Conservation (phyloP, 2,888 invertebrate genomes). For the Meandrusa payeni region DNA sequence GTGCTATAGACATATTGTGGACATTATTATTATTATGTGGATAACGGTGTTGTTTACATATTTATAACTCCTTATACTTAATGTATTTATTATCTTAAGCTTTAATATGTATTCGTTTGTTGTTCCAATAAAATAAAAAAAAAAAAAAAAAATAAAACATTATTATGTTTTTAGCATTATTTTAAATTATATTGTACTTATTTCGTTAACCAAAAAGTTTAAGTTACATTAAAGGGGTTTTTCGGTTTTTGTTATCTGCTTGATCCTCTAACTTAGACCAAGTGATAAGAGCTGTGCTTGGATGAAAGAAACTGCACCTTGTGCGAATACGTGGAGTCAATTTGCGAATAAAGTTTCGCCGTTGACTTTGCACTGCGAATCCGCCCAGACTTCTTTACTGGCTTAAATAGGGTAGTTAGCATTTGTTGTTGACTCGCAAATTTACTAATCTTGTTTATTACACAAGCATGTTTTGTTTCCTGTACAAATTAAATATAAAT, state of each 20-base stretch:
- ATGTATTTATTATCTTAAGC: no score
- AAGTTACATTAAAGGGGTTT: no score
- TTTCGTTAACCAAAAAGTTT: no score
- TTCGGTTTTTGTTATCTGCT: constrained; percentile 27
- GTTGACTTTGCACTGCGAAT: constrained; percentile 52
- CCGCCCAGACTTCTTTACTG: constrained; percentile 45
- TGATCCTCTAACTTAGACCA: constrained; percentile 33
- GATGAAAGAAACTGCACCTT: constrained; percentile 77
- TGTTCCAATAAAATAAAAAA: no score
- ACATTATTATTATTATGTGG: no score
- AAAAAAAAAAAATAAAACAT: no score
- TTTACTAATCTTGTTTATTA: constrained; percentile 17
- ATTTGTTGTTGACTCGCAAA: constrained; percentile 34
- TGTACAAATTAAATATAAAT: background rate
- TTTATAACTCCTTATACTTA: no score
- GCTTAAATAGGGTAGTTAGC: constrained; percentile 50
- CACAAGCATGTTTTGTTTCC: constrained; percentile 3
- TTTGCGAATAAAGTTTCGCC: constrained; percentile 75
- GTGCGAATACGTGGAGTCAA: constrained; percentile 79
- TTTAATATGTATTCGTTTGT: no score
- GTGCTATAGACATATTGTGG: no score
- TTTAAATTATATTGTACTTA: no score
- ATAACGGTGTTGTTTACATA: no score
- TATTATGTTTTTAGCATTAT: no score
- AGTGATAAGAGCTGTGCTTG: constrained; percentile 49